These are phyloP conservation scores for Drosophila macrothrix DNA, from an alignment of 2,888 invertebrate genomes.

Conservation along the genomic window DNA sequence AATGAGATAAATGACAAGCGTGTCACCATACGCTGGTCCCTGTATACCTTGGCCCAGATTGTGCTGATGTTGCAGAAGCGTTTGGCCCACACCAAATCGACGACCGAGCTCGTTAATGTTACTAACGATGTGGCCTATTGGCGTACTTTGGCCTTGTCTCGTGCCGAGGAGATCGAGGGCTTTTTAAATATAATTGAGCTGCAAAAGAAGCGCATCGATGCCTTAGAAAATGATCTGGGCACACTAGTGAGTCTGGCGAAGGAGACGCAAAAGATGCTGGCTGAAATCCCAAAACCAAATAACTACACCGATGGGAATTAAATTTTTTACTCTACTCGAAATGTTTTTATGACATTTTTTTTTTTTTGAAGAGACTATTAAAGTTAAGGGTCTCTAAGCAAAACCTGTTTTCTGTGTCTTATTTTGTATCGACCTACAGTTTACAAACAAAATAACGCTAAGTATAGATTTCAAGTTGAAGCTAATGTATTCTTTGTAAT, in stretches of 20 bases:
- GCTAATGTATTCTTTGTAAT: no score
- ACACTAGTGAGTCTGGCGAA: constrained; percentile 34
- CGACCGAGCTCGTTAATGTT: constrained; percentile 13
- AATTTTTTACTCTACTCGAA: no score
- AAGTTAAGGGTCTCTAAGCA: neutral
- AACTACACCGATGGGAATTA: neutral
- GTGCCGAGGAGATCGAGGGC: constrained; percentile 29
- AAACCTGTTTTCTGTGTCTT: neutral
- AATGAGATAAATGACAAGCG: no score
- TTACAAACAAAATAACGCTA: no score
- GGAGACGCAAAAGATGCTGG: constrained; percentile 44
- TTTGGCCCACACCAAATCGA: constrained; percentile 2
- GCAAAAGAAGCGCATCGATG: constrained; percentile 46
- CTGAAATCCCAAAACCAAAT: constrained; percentile 7
- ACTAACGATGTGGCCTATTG: constrained; percentile 42
- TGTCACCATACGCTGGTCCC: neutral
- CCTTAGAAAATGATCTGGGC: constrained; percentile 43
- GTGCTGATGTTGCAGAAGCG: constrained; percentile 32
- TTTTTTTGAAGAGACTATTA: no score
- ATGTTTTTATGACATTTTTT: neutral
- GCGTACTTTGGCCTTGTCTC: constrained; percentile 46
- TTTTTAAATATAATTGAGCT: constrained; percentile 33
- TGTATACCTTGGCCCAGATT: constrained; percentile 39
- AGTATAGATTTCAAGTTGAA: neutral
- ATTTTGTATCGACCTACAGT: neutral